Percentiles rank a stretch among this genome's conserved stretches.
These are phyloP conservation scores for Rhimphoctona megacephalus DNA, from an alignment of 2,888 invertebrate genomes.

Conservation along the genomic window DNA sequence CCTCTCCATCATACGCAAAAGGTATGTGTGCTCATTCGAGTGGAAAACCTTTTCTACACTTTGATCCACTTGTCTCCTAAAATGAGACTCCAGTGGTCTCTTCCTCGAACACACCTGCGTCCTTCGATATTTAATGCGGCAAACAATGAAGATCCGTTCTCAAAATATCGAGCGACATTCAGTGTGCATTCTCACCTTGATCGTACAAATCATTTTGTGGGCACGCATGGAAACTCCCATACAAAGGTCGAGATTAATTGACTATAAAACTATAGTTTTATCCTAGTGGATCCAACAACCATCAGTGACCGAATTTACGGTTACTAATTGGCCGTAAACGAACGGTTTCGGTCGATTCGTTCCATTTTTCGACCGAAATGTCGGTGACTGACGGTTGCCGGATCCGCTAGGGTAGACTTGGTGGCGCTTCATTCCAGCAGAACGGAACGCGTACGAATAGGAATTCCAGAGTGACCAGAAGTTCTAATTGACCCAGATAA, in stretches of 20 bases:
- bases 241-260: background rate
- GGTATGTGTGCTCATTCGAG: constrained; percentile 18
- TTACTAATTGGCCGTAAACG: too few species aligned
- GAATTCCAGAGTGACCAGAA: constrained; percentile 29
- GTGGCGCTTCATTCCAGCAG: background rate
- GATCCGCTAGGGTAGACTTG: too few species aligned
- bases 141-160: constrained; percentile 40
- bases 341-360: too few species aligned
- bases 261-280: background rate
- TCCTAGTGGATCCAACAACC: too few species aligned
- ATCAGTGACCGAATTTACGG: too few species aligned
- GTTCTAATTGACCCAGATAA: constrained; percentile 33
- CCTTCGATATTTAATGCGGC: constrained; percentile 29
- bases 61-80: constrained; percentile 54
- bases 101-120: constrained; percentile 14
- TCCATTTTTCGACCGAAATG: too few species aligned
- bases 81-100: constrained; percentile 10
- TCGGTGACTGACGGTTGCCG: too few species aligned
- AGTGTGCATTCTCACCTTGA: constrained; percentile 16
- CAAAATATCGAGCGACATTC: constrained; percentile 25
- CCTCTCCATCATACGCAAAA: background rate
- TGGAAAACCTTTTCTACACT: constrained; percentile 25
- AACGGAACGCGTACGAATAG: constrained; percentile 38
- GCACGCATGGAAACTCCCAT: background rate
- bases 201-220: background rate